These are phyloP conservation scores for Drosophila nebulosa DNA, from an alignment of 1,140 invertebrate species.

Conservation along the genomic window DNA sequence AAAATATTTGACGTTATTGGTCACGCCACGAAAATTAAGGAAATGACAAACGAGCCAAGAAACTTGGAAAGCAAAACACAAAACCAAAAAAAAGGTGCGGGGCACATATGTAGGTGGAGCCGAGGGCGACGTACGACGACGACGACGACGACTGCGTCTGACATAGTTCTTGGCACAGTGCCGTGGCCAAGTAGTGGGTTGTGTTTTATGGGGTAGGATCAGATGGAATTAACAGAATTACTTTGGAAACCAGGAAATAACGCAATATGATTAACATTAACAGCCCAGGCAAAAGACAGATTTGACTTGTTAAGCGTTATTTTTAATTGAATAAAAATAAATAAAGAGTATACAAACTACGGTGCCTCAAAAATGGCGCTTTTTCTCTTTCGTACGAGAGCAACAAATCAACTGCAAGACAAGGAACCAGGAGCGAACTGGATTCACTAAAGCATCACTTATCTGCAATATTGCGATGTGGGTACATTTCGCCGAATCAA, in stretches of 20 bases:
- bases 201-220: neutral
- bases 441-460: no score
- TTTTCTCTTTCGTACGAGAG: neutral
- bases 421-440: neutral
- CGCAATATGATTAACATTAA: neutral
- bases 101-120: neutral
- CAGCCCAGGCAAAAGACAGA: neutral
- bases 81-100: conserved; percentile 10
- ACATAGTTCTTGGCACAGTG: conserved; percentile 52
- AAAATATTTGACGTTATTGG: conserved; percentile 31
- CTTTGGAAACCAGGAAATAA: neutral
- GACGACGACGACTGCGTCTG: conserved; percentile 50
- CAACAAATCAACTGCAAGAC: neutral
- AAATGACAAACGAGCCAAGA: conserved; percentile 26
- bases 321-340: neutral
- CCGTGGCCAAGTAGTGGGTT: conserved; percentile 9
- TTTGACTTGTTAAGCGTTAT: neutral
- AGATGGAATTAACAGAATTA: neutral
- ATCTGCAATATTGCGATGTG: no score
- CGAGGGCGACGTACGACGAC: neutral
- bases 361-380: neutral
- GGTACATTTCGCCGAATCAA: no score
- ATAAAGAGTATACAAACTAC: neutral
- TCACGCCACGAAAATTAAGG: conserved; percentile 54
- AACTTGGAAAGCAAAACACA: conserved; percentile 67